Percentiles rank a stretch among this genome's conserved stretches.
These are phyloP conservation scores for Notodonta dromedarius DNA, from an alignment of 2,888 invertebrate genomes.

Conservation along the genomic window DNA sequence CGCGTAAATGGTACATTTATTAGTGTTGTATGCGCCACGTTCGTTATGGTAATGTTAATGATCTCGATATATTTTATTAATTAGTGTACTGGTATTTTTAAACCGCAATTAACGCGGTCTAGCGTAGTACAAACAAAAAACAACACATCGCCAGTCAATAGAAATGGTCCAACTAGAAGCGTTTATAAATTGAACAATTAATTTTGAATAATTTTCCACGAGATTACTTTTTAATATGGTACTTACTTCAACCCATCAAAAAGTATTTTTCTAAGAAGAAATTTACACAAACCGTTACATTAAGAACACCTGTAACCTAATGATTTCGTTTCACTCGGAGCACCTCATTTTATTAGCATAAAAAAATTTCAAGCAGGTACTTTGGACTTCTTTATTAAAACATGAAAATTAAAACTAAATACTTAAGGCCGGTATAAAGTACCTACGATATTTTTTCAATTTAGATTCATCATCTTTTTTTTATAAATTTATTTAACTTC, in stretches of 20 bases:
- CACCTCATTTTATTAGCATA: conserved; percentile 42
- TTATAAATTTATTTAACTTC: no score
- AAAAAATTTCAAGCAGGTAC: conserved; percentile 18
- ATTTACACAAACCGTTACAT: conserved; percentile 41
- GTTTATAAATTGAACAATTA: no score
- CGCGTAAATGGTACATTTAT: conserved; percentile 47
- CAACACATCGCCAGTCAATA: no score
- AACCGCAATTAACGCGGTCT: no score
- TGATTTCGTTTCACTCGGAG: conserved; percentile 33
- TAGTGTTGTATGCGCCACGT: neutral
- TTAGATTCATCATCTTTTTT: no score
- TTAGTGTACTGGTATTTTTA: neutral
- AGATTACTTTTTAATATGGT: conserved; percentile 3
- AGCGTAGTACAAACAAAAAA: no score
- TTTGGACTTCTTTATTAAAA: conserved; percentile 3
- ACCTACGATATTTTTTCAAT: no score
- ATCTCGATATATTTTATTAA: neutral
- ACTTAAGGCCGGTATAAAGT: no score
- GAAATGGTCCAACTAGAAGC: no score
- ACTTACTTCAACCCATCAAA: conserved; percentile 3
- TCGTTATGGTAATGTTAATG: neutral
- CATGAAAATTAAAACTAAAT: neutral
- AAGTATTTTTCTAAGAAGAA: conserved; percentile 29
- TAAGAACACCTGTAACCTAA: conserved; percentile 50
- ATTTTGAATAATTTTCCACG: neutral